Evolutionary conservation across 2,888 invertebrate genomes (phyloP), one percentile per base, ranked within the genome.

Genomic region (Auanema sp.): DNA sequence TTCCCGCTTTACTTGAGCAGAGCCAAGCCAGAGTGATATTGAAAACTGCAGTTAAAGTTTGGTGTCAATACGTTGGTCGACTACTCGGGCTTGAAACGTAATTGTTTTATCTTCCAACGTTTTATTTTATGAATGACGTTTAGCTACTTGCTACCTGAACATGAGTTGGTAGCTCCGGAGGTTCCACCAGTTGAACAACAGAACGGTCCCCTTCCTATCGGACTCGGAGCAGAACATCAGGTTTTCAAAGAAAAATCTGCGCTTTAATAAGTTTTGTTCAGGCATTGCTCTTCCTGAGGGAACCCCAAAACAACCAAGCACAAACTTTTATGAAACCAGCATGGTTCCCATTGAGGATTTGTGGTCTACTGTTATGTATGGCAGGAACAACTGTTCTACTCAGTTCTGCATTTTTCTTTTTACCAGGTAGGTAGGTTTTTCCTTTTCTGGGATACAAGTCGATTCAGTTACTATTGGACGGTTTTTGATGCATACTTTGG

Each of bases 1-100:
- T 98, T 60, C 98, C 97, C 0, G 95, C 96, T 0, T 87, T 98
- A 47, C 87, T 98, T 65, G 97, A 98, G 83, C 96, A 98, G 85
- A 92, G 93, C 0, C 95, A 97, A 84, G 95, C 95, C 0, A 88
- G 95, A 8, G 90, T 91, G 10, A 95, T 96, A 93, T 86, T 97
- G 68, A 95, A 96, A 85, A 54, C 58, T 4, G 86, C 92, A 11
- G 89, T 97, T 0, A 88, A 91, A 10, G 88, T 89, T 60, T 73
- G 73, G 73, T 73, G 73, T 49, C 63, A 60, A 44, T 18, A 58
- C 8, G 75, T 83, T 76, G 85, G 75, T 79, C 84, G 84, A 77
- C 83, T 59, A 65, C 72, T 83, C 23, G 67, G 73, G n/a, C 60
- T 83, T 59, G 78, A 78, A 55, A 69, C 61, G 33, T 60, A 25